phyloP scores from a whole-genome alignment of 1,140 invertebrate genomes.

The Atopsyche davidsoni region DNA sequence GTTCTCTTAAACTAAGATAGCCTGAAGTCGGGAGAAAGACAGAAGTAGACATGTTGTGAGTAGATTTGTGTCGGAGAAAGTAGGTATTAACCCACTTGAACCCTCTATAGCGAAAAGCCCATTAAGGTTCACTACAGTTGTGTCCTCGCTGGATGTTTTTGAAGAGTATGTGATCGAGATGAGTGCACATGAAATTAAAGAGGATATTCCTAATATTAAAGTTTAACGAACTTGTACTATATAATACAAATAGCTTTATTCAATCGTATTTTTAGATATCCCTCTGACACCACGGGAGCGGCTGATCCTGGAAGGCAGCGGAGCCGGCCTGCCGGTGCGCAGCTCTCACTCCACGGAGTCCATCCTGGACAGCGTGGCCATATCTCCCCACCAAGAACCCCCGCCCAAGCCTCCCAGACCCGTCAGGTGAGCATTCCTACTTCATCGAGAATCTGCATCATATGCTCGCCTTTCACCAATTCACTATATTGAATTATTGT shows the following conservation, averaged over 20 bases:
- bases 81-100: no score
- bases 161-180: no score
- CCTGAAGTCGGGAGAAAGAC: no score
- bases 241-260: slow-evolving; percentile 4
- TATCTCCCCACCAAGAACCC: slow-evolving; percentile 43
- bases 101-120: no score
- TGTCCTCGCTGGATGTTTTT: no score
- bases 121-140: no score
- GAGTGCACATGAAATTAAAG: no score
- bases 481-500: slow-evolving; percentile 16
- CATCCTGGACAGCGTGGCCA: slow-evolving; percentile 45
- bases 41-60: no score
- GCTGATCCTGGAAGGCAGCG: slow-evolving; percentile 58
- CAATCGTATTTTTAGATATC: slow-evolving; percentile 57
- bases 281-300: slow-evolving; percentile 70
- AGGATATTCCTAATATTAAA: no score
- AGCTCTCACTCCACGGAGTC: slow-evolving; percentile 71
- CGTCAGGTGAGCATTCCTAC: slow-evolving; percentile 47
- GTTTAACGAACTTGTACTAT: neutral
- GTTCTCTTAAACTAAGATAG: no score
- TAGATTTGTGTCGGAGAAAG: no score
- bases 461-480: neutral
- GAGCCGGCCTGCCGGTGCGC: slow-evolving; percentile 33
- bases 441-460: neutral
- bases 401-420: slow-evolving; percentile 86